These are phyloP conservation scores for Seriola quinqueradiata DNA, from an alignment of 2,113 vertebrate genomes.

Conservation along the genomic window DNA sequence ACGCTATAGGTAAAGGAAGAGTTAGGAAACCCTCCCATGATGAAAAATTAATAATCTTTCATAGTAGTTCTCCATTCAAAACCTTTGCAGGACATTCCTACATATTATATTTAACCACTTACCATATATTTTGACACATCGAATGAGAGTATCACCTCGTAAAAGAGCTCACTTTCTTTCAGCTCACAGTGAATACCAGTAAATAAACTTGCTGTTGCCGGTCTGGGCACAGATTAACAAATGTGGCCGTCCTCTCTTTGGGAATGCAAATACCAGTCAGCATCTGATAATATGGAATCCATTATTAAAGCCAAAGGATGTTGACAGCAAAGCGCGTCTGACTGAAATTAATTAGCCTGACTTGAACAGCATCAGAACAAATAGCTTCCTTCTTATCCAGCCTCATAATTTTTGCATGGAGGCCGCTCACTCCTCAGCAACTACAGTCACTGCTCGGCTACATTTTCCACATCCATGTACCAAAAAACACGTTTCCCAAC, in stretches of 20 bases:
- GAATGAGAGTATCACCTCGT: background rate
- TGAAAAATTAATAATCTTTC: background rate
- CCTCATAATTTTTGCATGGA: slow-evolving; percentile 41
- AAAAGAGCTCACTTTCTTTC: background rate
- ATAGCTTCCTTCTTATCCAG: slow-evolving; percentile 49
- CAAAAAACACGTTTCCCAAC: slow-evolving; percentile 8
- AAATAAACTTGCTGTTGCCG: background rate
- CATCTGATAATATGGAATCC: slow-evolving; percentile 52
- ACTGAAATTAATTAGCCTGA: slow-evolving; percentile 66
- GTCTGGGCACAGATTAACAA: slow-evolving; percentile 4
- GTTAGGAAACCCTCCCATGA: background rate
- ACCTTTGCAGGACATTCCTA: background rate
- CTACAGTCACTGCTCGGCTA: slow-evolving; percentile 33
- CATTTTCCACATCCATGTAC: slow-evolving; percentile 29
- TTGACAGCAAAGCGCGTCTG: slow-evolving; percentile 47
- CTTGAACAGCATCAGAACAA: slow-evolving; percentile 54
- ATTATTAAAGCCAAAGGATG: slow-evolving; percentile 60
- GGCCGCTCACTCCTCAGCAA: slow-evolving; percentile 22
- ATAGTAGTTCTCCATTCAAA: no score
- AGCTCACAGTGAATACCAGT: background rate
- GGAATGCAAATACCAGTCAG: slow-evolving; percentile 32
- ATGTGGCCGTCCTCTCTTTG: slow-evolving; percentile 5
- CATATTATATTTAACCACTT: background rate
- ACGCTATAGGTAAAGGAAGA: background rate
- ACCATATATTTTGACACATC: background rate